phyloP scores from a whole-genome alignment of 2,888 invertebrate species.

The Megamerina dolium region DNA sequence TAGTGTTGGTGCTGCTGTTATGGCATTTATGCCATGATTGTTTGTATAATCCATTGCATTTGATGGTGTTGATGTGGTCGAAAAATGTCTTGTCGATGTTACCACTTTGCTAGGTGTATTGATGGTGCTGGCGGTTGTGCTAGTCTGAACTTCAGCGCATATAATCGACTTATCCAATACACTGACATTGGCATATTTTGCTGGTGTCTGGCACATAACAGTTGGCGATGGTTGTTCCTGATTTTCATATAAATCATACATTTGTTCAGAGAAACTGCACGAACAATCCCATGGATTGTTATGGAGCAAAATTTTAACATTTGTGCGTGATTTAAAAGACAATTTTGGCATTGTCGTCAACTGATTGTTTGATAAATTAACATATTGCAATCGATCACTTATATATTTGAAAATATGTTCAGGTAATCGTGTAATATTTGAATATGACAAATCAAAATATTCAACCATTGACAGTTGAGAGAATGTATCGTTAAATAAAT shows the following conservation, averaged over 20 bases:
- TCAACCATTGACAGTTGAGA: slow-evolving; percentile 32
- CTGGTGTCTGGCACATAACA: slow-evolving; percentile 25
- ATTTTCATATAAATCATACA: no score
- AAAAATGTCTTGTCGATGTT: neutral
- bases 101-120: neutral
- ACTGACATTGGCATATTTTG: slow-evolving; percentile 13
- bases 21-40: neutral
- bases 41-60: neutral
- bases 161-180: slow-evolving; percentile 26
- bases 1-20: neutral
- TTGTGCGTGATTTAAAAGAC: no score
- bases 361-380: slow-evolving; percentile 36
- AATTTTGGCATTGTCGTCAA: slow-evolving; percentile 20
- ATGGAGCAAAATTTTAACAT: slow-evolving; percentile 22
- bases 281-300: slow-evolving; percentile 35
- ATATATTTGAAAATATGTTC: slow-evolving; percentile 28
- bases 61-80: neutral
- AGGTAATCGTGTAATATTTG: slow-evolving; percentile 29
- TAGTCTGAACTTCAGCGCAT: neutral
- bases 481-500: slow-evolving; percentile 24
- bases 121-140: neutral
- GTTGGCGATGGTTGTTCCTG: slow-evolving; percentile 15
- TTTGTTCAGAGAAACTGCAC: slow-evolving; percentile 27
- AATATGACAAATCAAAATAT: slow-evolving; percentile 28
- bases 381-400: slow-evolving; percentile 20